phyloP scores from a whole-genome alignment of 1,140 invertebrate species.

The Pseudomyrmex cubaensis region DNA sequence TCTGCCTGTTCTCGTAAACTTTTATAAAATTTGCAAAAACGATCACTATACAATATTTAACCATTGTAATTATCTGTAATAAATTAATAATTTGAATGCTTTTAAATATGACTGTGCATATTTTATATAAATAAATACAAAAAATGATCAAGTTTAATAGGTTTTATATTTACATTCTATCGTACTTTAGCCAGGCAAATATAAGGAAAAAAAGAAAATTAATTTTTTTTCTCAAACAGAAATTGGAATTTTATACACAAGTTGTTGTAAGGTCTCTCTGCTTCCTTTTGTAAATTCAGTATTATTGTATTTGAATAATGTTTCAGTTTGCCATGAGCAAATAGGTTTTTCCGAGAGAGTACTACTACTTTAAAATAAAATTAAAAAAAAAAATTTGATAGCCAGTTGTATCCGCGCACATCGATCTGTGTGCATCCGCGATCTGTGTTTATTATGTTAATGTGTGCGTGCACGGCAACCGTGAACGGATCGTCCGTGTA shows the following conservation, averaged over 20 bases:
- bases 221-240: too few relatives aligned
- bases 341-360: not conserved
- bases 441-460: slow-evolving; percentile 69
- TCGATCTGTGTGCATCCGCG: slow-evolving; percentile 49
- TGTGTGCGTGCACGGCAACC: slow-evolving; percentile 64
- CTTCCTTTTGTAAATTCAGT: not conserved
- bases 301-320: slow-evolving; percentile 1
- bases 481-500: slow-evolving; percentile 62
- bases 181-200: too few relatives aligned
- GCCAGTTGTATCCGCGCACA: slow-evolving; percentile 1
- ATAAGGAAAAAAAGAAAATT: too few relatives aligned
- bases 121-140: not conserved
- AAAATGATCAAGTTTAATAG: slow-evolving; percentile 17
- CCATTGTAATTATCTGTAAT: slow-evolving; percentile 1
- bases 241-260: too few relatives aligned
- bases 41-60: slow-evolving; percentile 12
- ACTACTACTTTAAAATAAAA: not conserved
- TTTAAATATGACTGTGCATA: not conserved
- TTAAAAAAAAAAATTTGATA: slow-evolving; percentile 27
- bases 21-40: slow-evolving; percentile 21
- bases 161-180: slow-evolving; percentile 3
- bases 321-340: not conserved
- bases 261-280: too few relatives aligned
- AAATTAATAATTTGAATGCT: not conserved
- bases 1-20: not conserved